phyloP scores from a whole-genome alignment of 1,140 invertebrate genomes.

The Zaprionus ornatus region DNA sequence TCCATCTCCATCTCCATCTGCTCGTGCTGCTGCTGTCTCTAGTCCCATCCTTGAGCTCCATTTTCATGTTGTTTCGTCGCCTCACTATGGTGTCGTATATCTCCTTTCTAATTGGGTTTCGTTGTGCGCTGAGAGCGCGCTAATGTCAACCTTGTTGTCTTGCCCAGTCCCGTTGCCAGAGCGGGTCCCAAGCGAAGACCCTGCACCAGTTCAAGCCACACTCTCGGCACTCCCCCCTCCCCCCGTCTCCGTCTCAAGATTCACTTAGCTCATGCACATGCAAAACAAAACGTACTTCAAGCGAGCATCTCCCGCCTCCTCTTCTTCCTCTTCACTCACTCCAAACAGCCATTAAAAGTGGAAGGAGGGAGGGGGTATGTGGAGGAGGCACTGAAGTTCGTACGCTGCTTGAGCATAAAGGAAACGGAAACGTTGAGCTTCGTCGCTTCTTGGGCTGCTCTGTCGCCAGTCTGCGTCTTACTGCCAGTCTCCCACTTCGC shows the following conservation, averaged over 20 bases:
- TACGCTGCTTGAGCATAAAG: conserved; percentile 70
- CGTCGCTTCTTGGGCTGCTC: conserved; percentile 75
- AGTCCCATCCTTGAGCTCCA: conserved; percentile 44
- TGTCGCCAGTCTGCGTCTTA: conserved; percentile 32
- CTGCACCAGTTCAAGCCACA: neutral
- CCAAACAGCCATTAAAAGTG: conserved; percentile 68
- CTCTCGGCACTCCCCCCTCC: neutral
- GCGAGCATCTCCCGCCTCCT: conserved; percentile 22
- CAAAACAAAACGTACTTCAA: conserved; percentile 62
- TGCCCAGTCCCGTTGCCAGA: conserved; percentile 13
- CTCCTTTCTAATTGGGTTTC: conserved; percentile 80
- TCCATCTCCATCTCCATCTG: neutral
- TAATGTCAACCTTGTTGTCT: conserved; percentile 76
- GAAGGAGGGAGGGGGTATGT: conserved; percentile 22
- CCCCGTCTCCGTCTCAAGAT: conserved; percentile 52
- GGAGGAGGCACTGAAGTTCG: conserved; percentile 30
- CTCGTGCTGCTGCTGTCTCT: neutral
- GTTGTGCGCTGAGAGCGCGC: conserved; percentile 71
- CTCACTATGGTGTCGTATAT: conserved; percentile 80
- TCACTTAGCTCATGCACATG: conserved; percentile 79
- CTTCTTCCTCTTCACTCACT: conserved; percentile 5
- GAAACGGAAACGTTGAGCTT: conserved; percentile 81
- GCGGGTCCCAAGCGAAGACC: conserved; percentile 7
- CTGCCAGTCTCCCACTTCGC: neutral
- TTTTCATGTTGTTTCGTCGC: conserved; percentile 80